These are phyloP conservation scores for Tromatobia lineatoria DNA, from an alignment of 2,888 invertebrate species.

Conservation along the genomic window DNA sequence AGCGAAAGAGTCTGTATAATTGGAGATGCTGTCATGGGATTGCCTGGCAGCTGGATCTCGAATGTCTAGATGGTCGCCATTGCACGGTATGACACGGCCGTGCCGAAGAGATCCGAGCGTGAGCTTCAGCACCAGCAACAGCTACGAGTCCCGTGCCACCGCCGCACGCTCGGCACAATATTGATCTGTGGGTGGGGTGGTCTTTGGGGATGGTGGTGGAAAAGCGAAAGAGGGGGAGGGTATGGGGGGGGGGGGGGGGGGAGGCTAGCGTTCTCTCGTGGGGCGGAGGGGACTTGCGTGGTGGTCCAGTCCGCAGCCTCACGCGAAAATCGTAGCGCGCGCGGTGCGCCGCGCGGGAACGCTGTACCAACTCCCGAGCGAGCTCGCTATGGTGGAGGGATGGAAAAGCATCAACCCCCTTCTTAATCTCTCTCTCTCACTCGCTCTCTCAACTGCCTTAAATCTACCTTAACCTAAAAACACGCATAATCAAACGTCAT, in stretches of 20 bases:
- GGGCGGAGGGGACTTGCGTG: slow-evolving; percentile 79
- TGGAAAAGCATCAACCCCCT: slow-evolving; percentile 13
- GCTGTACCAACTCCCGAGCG: slow-evolving; percentile 66
- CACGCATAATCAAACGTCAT: not conserved
- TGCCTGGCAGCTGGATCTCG: slow-evolving; percentile 58
- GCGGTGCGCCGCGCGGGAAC: slow-evolving; percentile 67
- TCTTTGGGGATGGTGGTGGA: slow-evolving; percentile 63
- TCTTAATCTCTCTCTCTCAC: slow-evolving; percentile 22
- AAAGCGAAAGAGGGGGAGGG: slow-evolving; percentile 12
- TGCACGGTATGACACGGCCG: slow-evolving; percentile 66
- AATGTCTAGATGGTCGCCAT: slow-evolving; percentile 59
- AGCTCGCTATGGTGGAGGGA: slow-evolving; percentile 62
- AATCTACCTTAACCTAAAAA: not conserved
- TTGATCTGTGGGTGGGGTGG: slow-evolving; percentile 82
- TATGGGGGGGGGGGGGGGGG: slow-evolving; percentile 53
- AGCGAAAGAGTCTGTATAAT: not conserved
- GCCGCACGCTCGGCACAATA: slow-evolving; percentile 83
- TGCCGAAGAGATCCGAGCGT: slow-evolving; percentile 69
- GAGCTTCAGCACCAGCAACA: slow-evolving; percentile 50
- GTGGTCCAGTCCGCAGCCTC: slow-evolving; percentile 84
- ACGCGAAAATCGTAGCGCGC: slow-evolving; percentile 79
- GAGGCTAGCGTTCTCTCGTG: slow-evolving; percentile 72
- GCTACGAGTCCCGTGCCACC: slow-evolving; percentile 68
- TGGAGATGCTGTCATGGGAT: not conserved
- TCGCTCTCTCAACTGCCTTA: not conserved